phyloP scores from a whole-genome alignment of 2,113 vertebrate genomes.

The Corvus hawaiiensis region DNA sequence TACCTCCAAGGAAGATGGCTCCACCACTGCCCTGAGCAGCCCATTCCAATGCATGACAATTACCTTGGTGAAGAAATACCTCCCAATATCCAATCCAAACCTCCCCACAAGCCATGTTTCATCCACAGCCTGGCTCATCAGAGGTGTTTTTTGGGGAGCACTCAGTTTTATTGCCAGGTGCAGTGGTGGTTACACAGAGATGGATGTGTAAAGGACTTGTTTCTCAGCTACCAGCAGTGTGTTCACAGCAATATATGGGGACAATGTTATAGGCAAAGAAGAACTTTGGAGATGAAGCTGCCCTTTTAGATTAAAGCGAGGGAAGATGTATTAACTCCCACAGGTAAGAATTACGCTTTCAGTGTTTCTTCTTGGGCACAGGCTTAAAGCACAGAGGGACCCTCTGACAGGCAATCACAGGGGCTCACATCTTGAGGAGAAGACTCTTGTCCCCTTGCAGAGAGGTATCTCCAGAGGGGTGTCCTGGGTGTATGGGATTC shows the following conservation, averaged over 20 bases:
- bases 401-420: accelerated
- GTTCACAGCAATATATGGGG: not conserved
- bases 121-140: accelerated
- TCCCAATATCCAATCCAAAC: not conserved
- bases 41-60: not conserved
- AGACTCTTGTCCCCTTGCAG: not conserved
- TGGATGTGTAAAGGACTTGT: not conserved
- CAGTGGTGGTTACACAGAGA: accelerated
- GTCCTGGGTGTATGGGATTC: not conserved
- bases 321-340: not conserved
- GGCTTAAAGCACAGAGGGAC: not conserved
- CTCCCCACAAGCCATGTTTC: not conserved
- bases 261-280: not conserved
- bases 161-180: not conserved
- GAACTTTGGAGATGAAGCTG: not conserved
- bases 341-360: not conserved
- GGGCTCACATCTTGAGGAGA: not conserved
- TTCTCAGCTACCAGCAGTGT: not conserved
- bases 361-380: not conserved
- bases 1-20: not conserved
- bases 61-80: not conserved
- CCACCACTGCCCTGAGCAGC: not conserved
- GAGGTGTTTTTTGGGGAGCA: not conserved
- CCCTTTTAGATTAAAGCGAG: not conserved
- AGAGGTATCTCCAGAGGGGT: not conserved